These are phyloP conservation scores for Seira musarum DNA, from an alignment of 2,888 invertebrate genomes.

Conservation along the genomic window DNA sequence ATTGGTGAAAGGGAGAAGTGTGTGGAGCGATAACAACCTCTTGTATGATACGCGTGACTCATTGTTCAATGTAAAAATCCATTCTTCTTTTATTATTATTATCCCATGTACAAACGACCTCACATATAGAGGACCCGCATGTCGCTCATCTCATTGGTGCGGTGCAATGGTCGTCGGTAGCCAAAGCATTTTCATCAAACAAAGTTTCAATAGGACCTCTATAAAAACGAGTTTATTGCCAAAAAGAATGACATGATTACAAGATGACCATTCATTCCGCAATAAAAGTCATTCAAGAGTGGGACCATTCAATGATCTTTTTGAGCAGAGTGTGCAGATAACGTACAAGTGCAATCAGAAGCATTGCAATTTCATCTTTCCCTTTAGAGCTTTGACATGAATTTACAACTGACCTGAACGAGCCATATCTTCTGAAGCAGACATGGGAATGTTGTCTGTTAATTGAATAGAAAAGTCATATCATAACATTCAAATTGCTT, in stretches of 20 bases:
- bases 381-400: no score
- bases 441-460: no score
- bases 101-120: background rate
- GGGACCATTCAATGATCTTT: conserved; percentile 12
- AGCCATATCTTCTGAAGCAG: no score
- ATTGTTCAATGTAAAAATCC: conserved; percentile 33
- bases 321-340: no score
- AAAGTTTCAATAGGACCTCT: background rate
- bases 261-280: conserved; percentile 23
- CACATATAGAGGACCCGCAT: no score
- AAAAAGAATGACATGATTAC: conserved; percentile 15
- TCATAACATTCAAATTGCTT: no score
- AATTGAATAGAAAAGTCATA: no score
- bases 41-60: conserved; percentile 21
- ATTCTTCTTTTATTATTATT: conserved; percentile 30
- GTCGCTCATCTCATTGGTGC: no score
- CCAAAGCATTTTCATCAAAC: background rate
- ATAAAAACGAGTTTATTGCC: background rate
- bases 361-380: no score
- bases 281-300: conserved; percentile 45
- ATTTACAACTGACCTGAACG: no score
- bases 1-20: no score
- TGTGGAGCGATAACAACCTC: conserved; percentile 3
- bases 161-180: background rate
- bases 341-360: no score